Evolutionary conservation across 23 tunicate genomes (phyloP), one percentile per base, ranked within the genome.

Genomic region (Trididemnum nubilum): DNA sequence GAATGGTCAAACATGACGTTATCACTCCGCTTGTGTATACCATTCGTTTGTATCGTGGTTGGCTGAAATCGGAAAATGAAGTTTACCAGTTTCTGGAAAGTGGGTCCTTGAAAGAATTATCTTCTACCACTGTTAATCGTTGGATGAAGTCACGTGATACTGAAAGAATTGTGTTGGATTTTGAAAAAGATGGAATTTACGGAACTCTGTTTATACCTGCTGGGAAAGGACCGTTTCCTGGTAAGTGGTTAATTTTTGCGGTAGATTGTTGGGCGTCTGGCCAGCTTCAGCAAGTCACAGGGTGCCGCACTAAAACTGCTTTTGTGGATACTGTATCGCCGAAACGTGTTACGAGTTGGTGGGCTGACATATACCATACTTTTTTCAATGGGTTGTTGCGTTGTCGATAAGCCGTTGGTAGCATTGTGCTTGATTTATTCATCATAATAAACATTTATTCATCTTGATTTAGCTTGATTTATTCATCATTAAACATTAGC

Each of bases 201-300:
- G 87, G 87, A 73, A 57, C 81, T 0, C 18, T 83, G 9, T 83
- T 73, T 61, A 21, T 83, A 0, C 87, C 81, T 33, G 32, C 36
- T 26, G 81, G 87, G 1, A 36, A 59, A 1, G 81, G 81, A 73
- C 73, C 81, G 3, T 74, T 83, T 83, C 81, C 87, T 2, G 73
- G 78, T 65, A 15, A 61, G 3, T 61, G 4, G 5, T 61, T 22
- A 21, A 26, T 12, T 61, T 61, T 61, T 61, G 9, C 15, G 15
- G 54, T 44, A 44, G 12, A 9, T 44, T 44, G 15, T 44, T 44
- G 9, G 12, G 54, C n/a, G n/a, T n/a, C n/a, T n/a, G n/a, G n/a
- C n/a, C n/a, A n/a, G n/a, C n/a, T n/a, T n/a, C n/a, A n/a, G n/a
- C n/a, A n/a, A n/a, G n/a, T n/a, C n/a, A n/a, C n/a, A n/a, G n/a